phyloP scores from a whole-genome alignment of 2,888 invertebrate genomes.

The Chloromyia formosa region DNA sequence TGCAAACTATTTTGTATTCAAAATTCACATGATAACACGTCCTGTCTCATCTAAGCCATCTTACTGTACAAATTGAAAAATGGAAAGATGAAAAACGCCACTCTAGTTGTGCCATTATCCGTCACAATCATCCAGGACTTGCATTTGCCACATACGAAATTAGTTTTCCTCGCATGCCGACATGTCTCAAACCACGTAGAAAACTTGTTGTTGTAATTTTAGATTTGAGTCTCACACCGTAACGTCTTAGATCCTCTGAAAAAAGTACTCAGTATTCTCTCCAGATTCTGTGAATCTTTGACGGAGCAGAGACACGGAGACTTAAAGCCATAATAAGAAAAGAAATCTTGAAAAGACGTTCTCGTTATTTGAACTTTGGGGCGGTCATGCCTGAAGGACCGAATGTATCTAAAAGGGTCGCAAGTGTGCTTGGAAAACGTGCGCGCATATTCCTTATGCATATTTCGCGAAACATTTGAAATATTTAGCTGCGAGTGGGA shows the following conservation, averaged over 20 bases:
- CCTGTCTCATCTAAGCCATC: not conserved
- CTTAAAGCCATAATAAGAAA: not conserved
- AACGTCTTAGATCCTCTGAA: not conserved
- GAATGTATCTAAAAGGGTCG: too few species aligned
- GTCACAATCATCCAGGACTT: not conserved
- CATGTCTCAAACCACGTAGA: not conserved
- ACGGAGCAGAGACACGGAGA: not conserved
- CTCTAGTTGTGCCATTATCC: not conserved
- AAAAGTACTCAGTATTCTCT: not conserved
- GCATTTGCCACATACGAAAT: not conserved
- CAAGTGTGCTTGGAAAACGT: too few species aligned
- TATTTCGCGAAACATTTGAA: too few species aligned
- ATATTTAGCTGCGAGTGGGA: too few species aligned
- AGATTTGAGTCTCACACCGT: not conserved
- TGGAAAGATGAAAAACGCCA: not conserved
- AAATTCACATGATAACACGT: not conserved
- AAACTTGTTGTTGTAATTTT: not conserved
- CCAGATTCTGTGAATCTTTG: not conserved
- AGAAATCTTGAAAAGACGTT: not conserved
- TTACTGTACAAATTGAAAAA: constrained; percentile 10
- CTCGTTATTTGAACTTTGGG: not conserved
- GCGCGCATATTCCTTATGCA: too few species aligned
- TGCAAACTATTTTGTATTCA: not conserved
- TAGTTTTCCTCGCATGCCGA: not conserved
- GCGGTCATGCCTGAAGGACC: too few species aligned